Evolutionary conservation across 1,140 invertebrate species (phyloP), one percentile per base, ranked within the genome.

Genomic region (Drosophila auraria): DNA sequence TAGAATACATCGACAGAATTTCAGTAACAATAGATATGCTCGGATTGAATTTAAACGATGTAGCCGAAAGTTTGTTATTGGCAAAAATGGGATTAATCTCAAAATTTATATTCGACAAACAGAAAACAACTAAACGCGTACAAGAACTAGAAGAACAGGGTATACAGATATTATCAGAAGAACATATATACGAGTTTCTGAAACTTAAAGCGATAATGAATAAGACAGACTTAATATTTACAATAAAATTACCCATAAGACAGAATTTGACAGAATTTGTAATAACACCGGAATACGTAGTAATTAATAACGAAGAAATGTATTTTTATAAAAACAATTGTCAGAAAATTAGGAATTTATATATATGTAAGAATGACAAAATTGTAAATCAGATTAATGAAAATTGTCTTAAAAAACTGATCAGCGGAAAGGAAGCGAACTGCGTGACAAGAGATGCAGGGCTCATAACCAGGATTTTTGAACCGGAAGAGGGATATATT

Each of bases 11-110:
- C 20, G 20, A n/a, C n/a, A n/a, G n/a, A 20, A 20, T 20, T 20
- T 49, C 58, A 12, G 17, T 23, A n/a, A 50, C 44, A 12, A 61
- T 61, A n/a, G 27, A 61, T 12, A 61, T 61, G 25, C 1, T 50
- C 1, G 9, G 11, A 5, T 17, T 62, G 5, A 36, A 62, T 14
- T 1, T 62, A 14, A 51, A 36, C 8, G 20, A 62, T n/a, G 6
- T 36, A 36, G 59, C 20, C 14, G 15, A 62, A 25, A 62, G 30
- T 11, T 25, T 42, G 12, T 15, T 54, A 3, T 11, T 62, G 7
- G 33, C 33, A 38, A 62, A 60, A 9, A 51, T 44, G 0, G 11
- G 15, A 8, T 20, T 40, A 60, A 60, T 60, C 2, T 30, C 40
- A 11, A 60, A 33, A n/a, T 47, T 23, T 5, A 47, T 47, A 23